Evolutionary conservation across 1,140 invertebrate species (phyloP), one percentile per base, ranked within the genome.

Genomic region (Vanessa atalanta): DNA sequence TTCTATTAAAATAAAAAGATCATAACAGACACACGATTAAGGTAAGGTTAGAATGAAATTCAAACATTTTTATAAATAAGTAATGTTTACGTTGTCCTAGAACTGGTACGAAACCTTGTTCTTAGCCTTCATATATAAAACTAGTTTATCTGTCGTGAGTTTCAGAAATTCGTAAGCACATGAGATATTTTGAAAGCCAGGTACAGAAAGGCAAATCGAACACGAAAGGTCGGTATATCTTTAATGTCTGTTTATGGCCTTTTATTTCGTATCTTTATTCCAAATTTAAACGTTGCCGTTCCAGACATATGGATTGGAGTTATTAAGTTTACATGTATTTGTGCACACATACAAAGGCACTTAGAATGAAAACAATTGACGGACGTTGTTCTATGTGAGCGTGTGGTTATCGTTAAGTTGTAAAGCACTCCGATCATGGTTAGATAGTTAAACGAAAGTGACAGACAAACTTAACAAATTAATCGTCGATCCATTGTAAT

Each of bases 381-480:
- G 26, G 26, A 31, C 6, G 26, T 31, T 4, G 26, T 31, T 31
- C 26, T 8, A 53, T n/a, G 50, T 53, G 50, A 7, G 7, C 23
- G 8, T 11, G 53, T 20, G 23, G 11, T 12, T 16, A 57, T 57
- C 20, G 53, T 57, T 57, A 57, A 57, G 23, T 57, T 14, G 53
- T n/a, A 50, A 31, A 43, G 48, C 16, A 61, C 26, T 15, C 57
- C 57, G 31, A 61, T 61, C 23, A 57, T 20, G 20, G 12, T 26
- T 50, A 65, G 20, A 50, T 48, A 50, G 48, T 66, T 66, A 66
- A 66, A 66, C 65, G 65, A 66, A 66, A 66, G 65, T 50, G 65
- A 66, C 65, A 66, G 20, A 66, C 65, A 53, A 37, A 61, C 57
- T 57, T 12, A 16, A 66, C 65, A 66, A 66, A 66, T 66, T 66